Evolutionary conservation across 2,888 invertebrate species (phyloP).

Genomic region (Nysson spinosus): DNA sequence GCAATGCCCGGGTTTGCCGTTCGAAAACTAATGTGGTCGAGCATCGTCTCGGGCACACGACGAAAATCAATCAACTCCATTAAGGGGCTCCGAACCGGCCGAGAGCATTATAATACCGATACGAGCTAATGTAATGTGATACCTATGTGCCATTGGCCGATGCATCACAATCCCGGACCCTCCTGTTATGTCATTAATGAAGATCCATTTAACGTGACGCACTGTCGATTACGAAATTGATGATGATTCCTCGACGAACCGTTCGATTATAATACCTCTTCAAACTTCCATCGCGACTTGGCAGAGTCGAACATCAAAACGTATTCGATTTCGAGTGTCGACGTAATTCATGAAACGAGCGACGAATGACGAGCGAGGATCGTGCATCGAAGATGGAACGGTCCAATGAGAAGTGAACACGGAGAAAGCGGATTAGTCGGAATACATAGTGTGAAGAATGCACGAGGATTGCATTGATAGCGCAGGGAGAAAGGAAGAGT

Average conservation of each 20-base stretch:
- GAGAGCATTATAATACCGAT: constrained; percentile 57
- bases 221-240: constrained; percentile 64
- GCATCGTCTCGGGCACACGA: constrained; percentile 58
- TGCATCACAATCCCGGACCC: constrained; percentile 37
- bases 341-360: too few relatives aligned
- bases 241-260: constrained; percentile 48
- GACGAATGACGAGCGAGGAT: too few relatives aligned
- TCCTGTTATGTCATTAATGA: constrained; percentile 59
- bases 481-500: too few relatives aligned
- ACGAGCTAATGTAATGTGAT: constrained; percentile 50
- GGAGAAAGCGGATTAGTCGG: too few relatives aligned
- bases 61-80: constrained; percentile 65
- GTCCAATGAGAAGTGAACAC: too few relatives aligned
- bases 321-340: too few relatives aligned
- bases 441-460: too few relatives aligned
- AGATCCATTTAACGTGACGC: constrained; percentile 58
- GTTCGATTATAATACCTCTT: constrained; percentile 12
- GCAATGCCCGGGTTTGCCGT: constrained; percentile 1
- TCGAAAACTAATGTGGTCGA: constrained; percentile 48
- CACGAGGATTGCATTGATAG: too few relatives aligned
- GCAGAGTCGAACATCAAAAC: too few relatives aligned
- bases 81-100: constrained; percentile 31
- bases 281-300: constrained; percentile 7
- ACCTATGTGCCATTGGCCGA: constrained; percentile 41
- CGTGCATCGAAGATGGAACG: too few relatives aligned